phyloP scores from a whole-genome alignment of 2,797 vertebrate genomes.

The Alauda arvensis region DNA sequence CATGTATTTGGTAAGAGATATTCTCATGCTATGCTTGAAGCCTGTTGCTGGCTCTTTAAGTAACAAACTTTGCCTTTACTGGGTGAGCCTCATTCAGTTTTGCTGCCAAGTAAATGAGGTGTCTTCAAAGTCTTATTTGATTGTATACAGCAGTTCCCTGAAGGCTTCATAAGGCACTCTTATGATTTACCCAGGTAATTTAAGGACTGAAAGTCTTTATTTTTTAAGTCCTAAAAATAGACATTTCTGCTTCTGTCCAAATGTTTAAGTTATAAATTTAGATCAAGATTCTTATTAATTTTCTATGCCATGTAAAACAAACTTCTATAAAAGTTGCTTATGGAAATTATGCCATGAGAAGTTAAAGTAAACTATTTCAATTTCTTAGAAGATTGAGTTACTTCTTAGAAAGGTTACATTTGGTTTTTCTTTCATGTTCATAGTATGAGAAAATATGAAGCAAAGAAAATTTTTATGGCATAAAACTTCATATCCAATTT shows the following conservation, averaged over 20 bases:
- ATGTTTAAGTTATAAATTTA: background rate
- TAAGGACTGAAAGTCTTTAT: background rate
- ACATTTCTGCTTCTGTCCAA: background rate
- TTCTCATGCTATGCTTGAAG: background rate
- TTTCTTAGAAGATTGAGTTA: background rate
- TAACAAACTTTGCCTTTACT: background rate
- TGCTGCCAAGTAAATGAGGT: background rate
- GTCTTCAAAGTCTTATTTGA: background rate
- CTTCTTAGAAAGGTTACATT: background rate
- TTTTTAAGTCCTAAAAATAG: background rate
- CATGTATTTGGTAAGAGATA: background rate
- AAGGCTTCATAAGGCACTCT: background rate
- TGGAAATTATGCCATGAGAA: background rate
- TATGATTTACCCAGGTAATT: background rate
- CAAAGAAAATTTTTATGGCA: background rate
- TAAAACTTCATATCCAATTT: background rate
- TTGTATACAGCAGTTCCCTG: background rate
- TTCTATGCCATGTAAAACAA: background rate
- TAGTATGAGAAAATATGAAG: background rate
- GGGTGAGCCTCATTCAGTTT: background rate
- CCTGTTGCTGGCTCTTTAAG: background rate
- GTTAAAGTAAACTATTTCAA: background rate
- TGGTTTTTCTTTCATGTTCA: background rate
- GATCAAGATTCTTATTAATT: background rate
- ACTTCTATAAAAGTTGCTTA: background rate